These are phyloP conservation scores for Motacilla alba DNA, from an alignment of 2,113 vertebrate genomes.

Conservation along the genomic window DNA sequence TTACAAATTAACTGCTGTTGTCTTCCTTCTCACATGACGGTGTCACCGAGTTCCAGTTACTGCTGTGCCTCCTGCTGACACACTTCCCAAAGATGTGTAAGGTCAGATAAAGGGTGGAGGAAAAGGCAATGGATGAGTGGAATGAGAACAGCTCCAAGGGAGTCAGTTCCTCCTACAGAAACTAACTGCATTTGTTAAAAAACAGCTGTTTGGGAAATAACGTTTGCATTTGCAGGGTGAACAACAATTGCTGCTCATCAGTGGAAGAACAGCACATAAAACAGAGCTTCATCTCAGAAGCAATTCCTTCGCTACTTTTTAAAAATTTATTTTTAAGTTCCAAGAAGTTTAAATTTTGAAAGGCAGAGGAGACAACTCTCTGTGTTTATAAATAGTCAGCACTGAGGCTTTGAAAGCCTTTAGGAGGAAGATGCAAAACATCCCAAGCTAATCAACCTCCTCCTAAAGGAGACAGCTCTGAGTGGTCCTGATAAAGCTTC, in stretches of 20 bases:
- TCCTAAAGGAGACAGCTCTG: not conserved
- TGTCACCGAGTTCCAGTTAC: not conserved
- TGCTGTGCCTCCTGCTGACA: not conserved
- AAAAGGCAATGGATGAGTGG: not conserved
- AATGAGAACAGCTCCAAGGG: not conserved
- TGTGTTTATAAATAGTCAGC: not conserved
- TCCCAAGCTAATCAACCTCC: not conserved
- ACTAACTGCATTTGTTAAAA: not conserved
- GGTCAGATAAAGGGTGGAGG: not conserved
- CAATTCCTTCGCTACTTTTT: not conserved
- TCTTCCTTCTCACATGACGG: not conserved
- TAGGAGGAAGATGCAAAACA: not conserved
- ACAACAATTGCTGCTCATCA: not conserved
- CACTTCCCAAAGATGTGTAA: not conserved
- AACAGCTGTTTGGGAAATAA: not conserved
- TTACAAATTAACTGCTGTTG: not conserved
- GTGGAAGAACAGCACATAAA: not conserved
- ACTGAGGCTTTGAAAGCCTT: not conserved
- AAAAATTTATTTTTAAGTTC: not conserved
- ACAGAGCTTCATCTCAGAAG: not conserved
- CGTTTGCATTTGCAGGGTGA: not conserved
- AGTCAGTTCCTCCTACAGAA: not conserved
- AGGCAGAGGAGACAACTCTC: not conserved
- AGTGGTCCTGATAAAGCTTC: not conserved
- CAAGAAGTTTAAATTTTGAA: not conserved